phyloP scores from a whole-genome alignment of 2,113 vertebrate genomes.

The Anhinga anhinga region DNA sequence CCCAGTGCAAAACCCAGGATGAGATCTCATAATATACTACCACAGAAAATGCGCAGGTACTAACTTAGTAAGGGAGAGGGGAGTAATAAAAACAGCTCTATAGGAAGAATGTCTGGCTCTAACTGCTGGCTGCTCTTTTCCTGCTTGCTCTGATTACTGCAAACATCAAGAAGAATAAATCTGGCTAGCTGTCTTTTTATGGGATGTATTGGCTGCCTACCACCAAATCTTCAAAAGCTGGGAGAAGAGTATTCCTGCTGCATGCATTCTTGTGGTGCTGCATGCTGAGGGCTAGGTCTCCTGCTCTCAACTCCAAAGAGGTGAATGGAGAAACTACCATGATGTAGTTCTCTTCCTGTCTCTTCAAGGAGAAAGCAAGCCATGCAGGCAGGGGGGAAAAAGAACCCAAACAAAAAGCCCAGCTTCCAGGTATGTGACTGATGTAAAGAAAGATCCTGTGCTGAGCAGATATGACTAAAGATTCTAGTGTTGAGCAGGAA shows the following conservation, averaged over 20 bases:
- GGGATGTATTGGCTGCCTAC: not conserved
- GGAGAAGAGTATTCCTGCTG: not conserved
- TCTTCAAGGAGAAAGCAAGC: not conserved
- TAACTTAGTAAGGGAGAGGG: too few relatives aligned
- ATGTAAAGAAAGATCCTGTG: not conserved
- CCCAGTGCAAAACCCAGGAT: not conserved
- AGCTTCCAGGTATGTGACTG: not conserved
- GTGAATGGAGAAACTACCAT: not conserved
- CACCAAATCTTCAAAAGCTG: not conserved
- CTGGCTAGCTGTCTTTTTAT: not conserved
- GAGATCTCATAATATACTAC: not conserved
- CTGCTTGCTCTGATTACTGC: not conserved
- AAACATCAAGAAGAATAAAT: not conserved
- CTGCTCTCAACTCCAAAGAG: not conserved
- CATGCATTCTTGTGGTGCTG: too few relatives aligned
- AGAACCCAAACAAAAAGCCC: not conserved
- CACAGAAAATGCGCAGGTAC: not conserved
- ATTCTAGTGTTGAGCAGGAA: not conserved
- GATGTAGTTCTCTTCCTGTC: rapidly evolving
- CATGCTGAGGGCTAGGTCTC: not conserved
- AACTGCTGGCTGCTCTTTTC: not conserved
- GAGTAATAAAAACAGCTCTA: not conserved
- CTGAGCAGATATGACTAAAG: not conserved
- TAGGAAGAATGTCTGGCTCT: not conserved
- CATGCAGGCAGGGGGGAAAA: not conserved